A percentile compares a stretch with the other conserved stretches of the same genome.
phyloP scores from a whole-genome alignment of 2,113 vertebrate genomes.

The Lophotis ruficrista region DNA sequence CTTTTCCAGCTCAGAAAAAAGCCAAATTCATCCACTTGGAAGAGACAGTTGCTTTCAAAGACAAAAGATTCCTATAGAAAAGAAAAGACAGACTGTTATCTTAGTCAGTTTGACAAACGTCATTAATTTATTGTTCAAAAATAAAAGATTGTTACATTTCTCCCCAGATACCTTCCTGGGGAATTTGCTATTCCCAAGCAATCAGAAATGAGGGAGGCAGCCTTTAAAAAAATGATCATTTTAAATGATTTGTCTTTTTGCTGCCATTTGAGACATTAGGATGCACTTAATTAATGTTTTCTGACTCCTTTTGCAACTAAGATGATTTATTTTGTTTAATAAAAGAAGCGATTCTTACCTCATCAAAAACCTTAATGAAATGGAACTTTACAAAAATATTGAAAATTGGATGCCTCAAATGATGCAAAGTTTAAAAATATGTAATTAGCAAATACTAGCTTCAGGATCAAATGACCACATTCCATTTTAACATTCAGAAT shows the following conservation, averaged over 20 bases:
- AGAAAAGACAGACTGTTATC: constrained; percentile 4
- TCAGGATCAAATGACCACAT: neutral
- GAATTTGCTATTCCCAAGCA: neutral
- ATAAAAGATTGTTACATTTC: neutral
- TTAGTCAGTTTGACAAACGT: neutral
- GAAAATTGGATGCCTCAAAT: neutral
- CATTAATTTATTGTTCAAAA: neutral
- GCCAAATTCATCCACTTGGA: constrained; percentile 95
- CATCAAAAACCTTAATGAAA: neutral
- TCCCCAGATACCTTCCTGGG: neutral
- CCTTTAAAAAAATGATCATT: neutral
- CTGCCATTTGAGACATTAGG: neutral
- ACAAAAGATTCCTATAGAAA: constrained; percentile 89
- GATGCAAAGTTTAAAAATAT: neutral
- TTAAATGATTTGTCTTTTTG: neutral
- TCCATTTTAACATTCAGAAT: neutral
- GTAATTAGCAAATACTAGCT: neutral
- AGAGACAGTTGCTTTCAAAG: constrained; percentile 93
- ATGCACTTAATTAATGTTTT: neutral
- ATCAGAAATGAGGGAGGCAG: neutral
- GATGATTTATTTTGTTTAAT: neutral
- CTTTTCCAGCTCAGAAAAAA: constrained; percentile 98
- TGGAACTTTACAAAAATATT: fast-evolving
- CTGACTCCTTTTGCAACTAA: neutral
- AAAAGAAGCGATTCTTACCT: neutral